phyloP scores from a whole-genome alignment of 1,140 invertebrate genomes.

The Calliopsis andreniformis region DNA sequence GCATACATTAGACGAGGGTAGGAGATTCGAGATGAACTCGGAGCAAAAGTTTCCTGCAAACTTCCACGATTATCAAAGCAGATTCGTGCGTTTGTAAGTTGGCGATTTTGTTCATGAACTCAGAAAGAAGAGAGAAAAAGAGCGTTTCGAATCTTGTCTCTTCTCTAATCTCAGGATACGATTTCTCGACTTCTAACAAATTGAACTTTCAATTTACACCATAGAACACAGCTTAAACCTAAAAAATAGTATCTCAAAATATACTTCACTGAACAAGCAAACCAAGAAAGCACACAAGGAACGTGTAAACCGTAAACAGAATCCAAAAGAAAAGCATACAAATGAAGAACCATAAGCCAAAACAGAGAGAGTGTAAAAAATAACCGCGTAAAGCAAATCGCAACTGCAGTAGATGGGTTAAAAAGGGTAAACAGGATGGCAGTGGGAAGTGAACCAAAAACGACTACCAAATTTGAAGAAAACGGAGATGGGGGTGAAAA shows the following conservation, averaged over 20 bases:
- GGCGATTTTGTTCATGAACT: background rate
- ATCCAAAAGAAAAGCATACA: background rate
- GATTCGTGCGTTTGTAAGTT: background rate
- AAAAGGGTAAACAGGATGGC: background rate
- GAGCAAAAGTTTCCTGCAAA: background rate
- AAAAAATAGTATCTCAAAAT: too few species aligned
- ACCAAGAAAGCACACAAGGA: too few species aligned
- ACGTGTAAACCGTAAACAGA: too few species aligned
- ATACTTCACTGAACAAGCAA: too few species aligned
- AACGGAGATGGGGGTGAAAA: background rate
- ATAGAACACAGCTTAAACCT: too few species aligned
- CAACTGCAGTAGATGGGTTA: too few species aligned
- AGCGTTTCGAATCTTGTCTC: too few species aligned
- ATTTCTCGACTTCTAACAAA: too few species aligned
- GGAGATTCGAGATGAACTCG: constrained; percentile 3
- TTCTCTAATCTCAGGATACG: too few species aligned
- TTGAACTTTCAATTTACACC: too few species aligned
- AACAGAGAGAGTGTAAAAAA: background rate
- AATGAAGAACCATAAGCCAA: background rate
- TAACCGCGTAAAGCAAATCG: too few species aligned
- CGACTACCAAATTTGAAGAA: background rate
- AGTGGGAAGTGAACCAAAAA: constrained; percentile 9
- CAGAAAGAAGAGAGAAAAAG: too few species aligned
- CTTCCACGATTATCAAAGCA: constrained; percentile 11
- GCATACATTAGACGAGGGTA: background rate